A percentile compares a stretch with the other conserved stretches of the same genome.
These are phyloP conservation scores for Charina bottae DNA, from an alignment of 2,113 vertebrate genomes.

Conservation along the genomic window DNA sequence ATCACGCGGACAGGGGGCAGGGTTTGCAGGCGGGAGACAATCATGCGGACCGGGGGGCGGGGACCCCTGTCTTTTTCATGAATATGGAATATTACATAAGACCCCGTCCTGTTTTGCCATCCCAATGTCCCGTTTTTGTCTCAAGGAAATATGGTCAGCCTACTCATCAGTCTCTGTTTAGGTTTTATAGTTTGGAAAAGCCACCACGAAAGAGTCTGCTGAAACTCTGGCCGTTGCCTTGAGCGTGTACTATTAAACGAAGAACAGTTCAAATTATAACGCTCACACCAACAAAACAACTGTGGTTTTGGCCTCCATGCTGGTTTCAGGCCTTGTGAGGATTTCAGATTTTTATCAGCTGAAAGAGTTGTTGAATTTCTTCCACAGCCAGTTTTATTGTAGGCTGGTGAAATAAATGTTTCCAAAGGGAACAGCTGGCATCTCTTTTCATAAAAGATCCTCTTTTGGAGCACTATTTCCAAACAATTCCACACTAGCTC, in stretches of 20 bases:
- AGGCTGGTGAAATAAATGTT: conserved; percentile 66
- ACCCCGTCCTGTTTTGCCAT: no score
- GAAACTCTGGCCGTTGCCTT: neutral
- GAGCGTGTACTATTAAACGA: conserved; percentile 9
- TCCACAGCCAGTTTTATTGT: conserved; percentile 58
- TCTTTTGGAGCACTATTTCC: conserved; percentile 63
- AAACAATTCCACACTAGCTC: conserved; percentile 69
- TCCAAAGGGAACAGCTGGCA: conserved; percentile 70
- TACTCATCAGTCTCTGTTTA: no score
- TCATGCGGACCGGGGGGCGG: no score
- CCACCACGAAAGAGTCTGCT: neutral
- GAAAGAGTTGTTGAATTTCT: conserved; percentile 57
- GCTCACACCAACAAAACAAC: neutral
- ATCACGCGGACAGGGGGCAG: no score
- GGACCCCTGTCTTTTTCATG: no score
- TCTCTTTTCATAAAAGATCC: conserved; percentile 68
- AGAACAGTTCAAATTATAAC: neutral
- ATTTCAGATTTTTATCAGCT: conserved; percentile 62
- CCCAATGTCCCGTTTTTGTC: no score
- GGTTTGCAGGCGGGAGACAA: no score
- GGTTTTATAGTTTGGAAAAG: no score
- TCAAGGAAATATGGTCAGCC: no score
- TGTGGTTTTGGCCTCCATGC: conserved; percentile 28
- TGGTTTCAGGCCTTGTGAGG: conserved; percentile 38
- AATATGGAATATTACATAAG: no score